Percentiles rank a stretch among this genome's conserved stretches.
Conservation (phyloP, 2,113 vertebrate genomes). For the Xiphias gladius region DNA sequence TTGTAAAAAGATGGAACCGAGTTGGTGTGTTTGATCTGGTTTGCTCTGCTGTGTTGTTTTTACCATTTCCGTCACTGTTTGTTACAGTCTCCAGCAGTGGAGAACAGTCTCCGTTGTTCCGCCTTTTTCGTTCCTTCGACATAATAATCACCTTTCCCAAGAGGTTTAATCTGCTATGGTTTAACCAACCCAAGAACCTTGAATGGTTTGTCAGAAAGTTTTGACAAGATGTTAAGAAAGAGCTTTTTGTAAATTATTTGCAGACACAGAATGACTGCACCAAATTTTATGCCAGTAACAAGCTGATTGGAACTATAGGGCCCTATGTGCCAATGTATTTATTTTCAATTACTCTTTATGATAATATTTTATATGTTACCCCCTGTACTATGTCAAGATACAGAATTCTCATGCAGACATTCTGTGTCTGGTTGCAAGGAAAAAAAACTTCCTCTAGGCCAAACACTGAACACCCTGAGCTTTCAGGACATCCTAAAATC, state of each 20-base stretch:
- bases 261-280: background rate
- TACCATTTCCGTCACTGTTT: background rate
- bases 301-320: background rate
- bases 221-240: conserved; percentile 1
- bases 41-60: background rate
- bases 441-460: background rate
- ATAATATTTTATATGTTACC: background rate
- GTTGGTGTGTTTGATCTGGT: background rate
- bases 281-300: background rate
- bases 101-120: too few species aligned
- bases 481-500: conserved; percentile 7
- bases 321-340: conserved; percentile 6
- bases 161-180: background rate
- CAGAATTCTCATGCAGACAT: background rate
- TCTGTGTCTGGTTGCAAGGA: background rate
- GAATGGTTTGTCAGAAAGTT: conserved; percentile 8
- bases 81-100: background rate
- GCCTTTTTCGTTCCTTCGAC: background rate
- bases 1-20: too few species aligned
- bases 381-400: background rate
- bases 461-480: background rate
- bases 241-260: background rate
- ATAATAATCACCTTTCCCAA: background rate
- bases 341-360: conserved; percentile 7
- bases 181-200: background rate